Conservation (phyloP, 2,797 vertebrate species). For the Columba guinea region DNA sequence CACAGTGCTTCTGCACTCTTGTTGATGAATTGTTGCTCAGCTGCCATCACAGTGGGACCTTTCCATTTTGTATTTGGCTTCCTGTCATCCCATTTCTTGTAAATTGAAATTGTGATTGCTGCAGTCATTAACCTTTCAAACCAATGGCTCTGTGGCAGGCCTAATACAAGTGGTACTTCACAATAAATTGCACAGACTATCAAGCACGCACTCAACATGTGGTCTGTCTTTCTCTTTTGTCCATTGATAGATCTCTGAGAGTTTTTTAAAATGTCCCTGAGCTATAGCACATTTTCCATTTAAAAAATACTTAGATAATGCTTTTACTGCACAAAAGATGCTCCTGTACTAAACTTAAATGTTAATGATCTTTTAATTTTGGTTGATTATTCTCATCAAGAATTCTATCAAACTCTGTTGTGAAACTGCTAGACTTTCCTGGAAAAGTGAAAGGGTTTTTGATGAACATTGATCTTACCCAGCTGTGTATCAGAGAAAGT, state of each 20-base stretch:
- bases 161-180: slow-evolving; percentile 63
- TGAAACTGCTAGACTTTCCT: not conserved
- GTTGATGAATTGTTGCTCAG: slow-evolving; percentile 29
- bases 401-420: not conserved
- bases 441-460: not conserved
- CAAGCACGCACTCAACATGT: slow-evolving; percentile 17
- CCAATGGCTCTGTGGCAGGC: slow-evolving; percentile 36
- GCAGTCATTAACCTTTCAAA: slow-evolving; percentile 65
- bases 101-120: slow-evolving; percentile 66
- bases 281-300: not conserved
- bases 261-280: not conserved
- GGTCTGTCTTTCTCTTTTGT: slow-evolving; percentile 23
- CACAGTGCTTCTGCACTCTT: not conserved
- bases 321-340: not conserved
- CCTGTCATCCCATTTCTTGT: slow-evolving; percentile 51
- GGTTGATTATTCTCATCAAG: not conserved
- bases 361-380: slow-evolving; percentile 16
- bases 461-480: not conserved
- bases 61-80: slow-evolving; percentile 46
- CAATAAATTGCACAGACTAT: slow-evolving; percentile 57
- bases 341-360: not conserved
- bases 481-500: not conserved
- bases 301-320: not conserved
- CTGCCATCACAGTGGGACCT: slow-evolving; percentile 24
- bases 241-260: slow-evolving; percentile 32